Evolutionary conservation across 2,888 invertebrate species (phyloP).

Genomic region (Cancer borealis): DNA sequence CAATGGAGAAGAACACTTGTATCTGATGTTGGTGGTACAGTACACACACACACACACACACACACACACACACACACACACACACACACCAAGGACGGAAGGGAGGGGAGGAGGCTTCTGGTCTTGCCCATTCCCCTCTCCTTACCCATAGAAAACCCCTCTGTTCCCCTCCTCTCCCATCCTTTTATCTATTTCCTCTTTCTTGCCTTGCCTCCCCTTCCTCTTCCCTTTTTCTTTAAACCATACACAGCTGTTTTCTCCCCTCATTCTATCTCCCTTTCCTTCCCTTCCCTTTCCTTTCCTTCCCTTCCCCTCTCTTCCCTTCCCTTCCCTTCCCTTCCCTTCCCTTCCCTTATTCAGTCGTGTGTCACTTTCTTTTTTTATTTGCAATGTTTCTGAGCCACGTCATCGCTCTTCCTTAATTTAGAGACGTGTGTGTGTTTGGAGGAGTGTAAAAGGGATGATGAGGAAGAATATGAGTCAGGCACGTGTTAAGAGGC

Average conservation of each 20-base stretch:
- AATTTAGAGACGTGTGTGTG: slow-evolving; percentile 10
- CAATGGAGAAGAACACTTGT: background rate
- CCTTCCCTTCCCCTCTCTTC: background rate
- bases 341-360: slow-evolving; percentile 13
- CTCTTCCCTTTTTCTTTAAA: background rate
- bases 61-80: background rate
- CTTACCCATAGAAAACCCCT: slow-evolving; percentile 28
- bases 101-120: background rate
- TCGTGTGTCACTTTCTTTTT: slow-evolving; percentile 2
- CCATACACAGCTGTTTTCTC: background rate
- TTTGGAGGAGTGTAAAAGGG: background rate
- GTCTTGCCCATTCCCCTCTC: background rate
- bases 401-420: slow-evolving; percentile 30
- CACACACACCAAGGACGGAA: background rate
- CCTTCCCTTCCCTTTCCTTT: background rate
- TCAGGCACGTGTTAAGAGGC: background rate
- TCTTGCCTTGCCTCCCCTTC: background rate
- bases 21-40: background rate
- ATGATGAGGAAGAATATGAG: slow-evolving; percentile 35
- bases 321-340: background rate
- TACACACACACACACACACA: background rate
- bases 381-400: background rate
- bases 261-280: background rate
- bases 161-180: background rate
- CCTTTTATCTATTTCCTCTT: background rate